phyloP scores from a whole-genome alignment of 2,797 vertebrate genomes.

The Apogon hyalosoma region DNA sequence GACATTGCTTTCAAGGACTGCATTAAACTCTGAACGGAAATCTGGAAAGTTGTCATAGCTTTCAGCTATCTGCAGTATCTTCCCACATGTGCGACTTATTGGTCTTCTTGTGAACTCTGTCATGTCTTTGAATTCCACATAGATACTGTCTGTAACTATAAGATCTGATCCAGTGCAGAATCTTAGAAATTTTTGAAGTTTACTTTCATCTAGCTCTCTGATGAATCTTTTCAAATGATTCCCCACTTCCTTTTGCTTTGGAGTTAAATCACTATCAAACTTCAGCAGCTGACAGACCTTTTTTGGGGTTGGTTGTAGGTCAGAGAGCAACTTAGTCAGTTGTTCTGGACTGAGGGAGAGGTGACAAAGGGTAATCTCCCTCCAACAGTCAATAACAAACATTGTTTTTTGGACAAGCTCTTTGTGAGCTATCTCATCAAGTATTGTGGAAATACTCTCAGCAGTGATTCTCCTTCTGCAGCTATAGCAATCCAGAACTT shows the following conservation, averaged over 20 bases:
- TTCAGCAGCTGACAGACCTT: constrained; percentile 13
- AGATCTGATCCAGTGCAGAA: no score
- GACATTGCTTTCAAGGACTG: constrained; percentile 52
- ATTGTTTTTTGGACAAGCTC: constrained; percentile 49
- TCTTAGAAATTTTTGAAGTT: constrained; percentile 21
- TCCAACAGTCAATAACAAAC: constrained; percentile 49
- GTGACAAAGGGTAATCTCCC: constrained; percentile 21
- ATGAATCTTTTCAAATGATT: constrained; percentile 28
- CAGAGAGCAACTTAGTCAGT: constrained; percentile 21
- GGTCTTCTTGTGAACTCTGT: constrained; percentile 37
- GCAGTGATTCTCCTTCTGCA: constrained; percentile 29
- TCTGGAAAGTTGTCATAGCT: constrained; percentile 54
- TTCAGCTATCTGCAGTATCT: constrained; percentile 31
- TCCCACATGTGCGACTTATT: constrained; percentile 34
- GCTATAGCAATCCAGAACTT: constrained; percentile 28
- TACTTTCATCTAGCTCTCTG: constrained; percentile 20
- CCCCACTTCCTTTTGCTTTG: constrained; percentile 19
- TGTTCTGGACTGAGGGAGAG: constrained; percentile 20
- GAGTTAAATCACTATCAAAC: constrained; percentile 3
- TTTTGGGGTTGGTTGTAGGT: constrained; percentile 39
- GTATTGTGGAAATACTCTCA: constrained; percentile 23
- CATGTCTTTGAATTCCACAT: no score
- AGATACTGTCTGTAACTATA: constrained; percentile 19
- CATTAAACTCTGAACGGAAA: constrained; percentile 49
- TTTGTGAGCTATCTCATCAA: constrained; percentile 42